phyloP scores from a whole-genome alignment of 2,113 vertebrate species.

The Trichomycterus rosablanca region DNA sequence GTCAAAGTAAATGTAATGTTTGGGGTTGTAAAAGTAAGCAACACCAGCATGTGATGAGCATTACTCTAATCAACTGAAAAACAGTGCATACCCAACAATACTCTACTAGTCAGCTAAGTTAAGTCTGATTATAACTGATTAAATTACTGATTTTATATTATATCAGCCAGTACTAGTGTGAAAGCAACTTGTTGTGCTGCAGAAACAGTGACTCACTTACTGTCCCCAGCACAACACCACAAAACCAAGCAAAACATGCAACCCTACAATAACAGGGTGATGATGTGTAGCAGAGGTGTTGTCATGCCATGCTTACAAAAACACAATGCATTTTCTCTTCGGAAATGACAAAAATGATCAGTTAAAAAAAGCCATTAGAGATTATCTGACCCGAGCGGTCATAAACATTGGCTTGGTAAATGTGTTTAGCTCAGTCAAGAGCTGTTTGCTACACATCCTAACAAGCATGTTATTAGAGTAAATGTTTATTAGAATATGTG shows the following conservation, averaged over 20 bases:
- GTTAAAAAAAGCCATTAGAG: neutral
- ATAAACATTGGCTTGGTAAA: neutral
- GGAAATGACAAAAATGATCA: conserved; percentile 3
- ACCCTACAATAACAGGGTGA: neutral
- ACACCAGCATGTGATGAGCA: no score
- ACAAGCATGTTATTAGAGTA: conserved; percentile 38
- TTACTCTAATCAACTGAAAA: no score
- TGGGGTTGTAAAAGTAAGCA: no score
- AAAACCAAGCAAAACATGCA: neutral
- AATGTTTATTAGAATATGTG: conserved; percentile 53
- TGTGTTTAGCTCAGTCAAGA: no score
- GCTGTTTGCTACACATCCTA: conserved; percentile 28
- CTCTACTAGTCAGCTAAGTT: no score
- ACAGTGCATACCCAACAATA: no score
- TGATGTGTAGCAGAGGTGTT: neutral
- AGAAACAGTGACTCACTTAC: neutral
- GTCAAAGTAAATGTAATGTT: no score
- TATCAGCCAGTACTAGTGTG: no score
- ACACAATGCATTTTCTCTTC: neutral
- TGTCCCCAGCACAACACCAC: neutral
- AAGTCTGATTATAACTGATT: no score
- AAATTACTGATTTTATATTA: no score
- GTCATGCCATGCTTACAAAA: neutral
- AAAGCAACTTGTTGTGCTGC: neutral
- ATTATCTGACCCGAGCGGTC: conserved; percentile 3